Evolutionary conservation across 2,888 invertebrate genomes (phyloP).

Genomic region (Phalera bucephala): DNA sequence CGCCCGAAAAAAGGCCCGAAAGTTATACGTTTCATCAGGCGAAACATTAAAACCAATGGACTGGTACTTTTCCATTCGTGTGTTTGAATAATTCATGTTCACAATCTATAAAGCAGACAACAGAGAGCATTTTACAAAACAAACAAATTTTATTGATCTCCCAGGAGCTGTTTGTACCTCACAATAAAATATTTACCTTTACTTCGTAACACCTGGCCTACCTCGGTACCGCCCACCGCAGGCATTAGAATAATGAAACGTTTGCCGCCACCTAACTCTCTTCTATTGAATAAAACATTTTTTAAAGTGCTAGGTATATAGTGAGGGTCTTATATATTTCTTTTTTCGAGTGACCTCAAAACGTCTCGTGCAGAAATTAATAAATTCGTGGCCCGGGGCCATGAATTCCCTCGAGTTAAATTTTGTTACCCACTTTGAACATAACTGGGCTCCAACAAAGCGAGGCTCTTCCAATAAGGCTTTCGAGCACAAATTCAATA

Average conservation of each 20-base stretch:
- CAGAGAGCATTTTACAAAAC: constrained; percentile 78
- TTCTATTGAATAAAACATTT: constrained; percentile 64
- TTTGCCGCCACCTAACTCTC: constrained; percentile 52
- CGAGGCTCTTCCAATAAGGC: constrained; percentile 2
- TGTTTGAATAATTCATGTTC: constrained; percentile 78
- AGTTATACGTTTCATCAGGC: constrained; percentile 65
- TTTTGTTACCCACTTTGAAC: constrained; percentile 19
- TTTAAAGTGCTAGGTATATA: constrained; percentile 32
- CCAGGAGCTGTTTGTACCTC: constrained; percentile 76
- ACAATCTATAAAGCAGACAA: constrained; percentile 79
- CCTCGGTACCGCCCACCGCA: constrained; percentile 58
- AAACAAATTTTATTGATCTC: constrained; percentile 84
- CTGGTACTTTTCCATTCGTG: constrained; percentile 60
- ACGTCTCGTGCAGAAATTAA: constrained; percentile 24
- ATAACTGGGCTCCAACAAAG: constrained; percentile 14
- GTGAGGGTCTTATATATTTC: constrained; percentile 22
- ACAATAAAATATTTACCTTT: constrained; percentile 82
- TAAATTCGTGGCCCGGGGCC: constrained; percentile 21
- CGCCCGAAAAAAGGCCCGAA: constrained; percentile 21
- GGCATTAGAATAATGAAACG: constrained; percentile 77
- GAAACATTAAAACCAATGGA: constrained; percentile 75
- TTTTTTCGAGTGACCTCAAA: constrained; percentile 22
- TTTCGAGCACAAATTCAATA: neutral
- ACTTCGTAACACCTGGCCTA: constrained; percentile 75
- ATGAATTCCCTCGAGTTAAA: constrained; percentile 24